Evolutionary conservation across 2,888 invertebrate genomes (phyloP), one percentile per base, ranked within the genome.

Genomic region (Ischnura elegans): DNA sequence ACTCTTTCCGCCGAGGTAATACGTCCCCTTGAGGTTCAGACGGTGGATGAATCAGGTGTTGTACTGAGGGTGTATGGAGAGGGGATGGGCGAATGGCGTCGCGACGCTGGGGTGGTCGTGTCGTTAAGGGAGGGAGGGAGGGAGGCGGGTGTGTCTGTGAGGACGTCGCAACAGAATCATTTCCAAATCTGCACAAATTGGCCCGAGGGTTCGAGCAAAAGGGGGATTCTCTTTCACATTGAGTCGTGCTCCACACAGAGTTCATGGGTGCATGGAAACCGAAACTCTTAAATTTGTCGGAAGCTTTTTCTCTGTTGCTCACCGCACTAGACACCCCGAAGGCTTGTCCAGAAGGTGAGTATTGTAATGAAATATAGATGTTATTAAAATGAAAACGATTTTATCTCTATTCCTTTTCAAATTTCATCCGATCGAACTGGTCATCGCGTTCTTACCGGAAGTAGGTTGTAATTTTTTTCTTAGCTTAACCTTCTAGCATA

Each of bases 161-260:
- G 90, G 45, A 43, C 10, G 36, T 43, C 61, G 61, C 90, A 90
- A 90, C 90, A 61, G 90, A 61, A 45, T 90, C 61, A 90, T 90
- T 90, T 90, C 90, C 90, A 25, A 87, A 25, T 87, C 87, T 19
- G 61, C 55, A 61, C 90, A 61, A 90, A 90, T 90, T 90, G 90
- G 90, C 61, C 43, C 43, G 43, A 16, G 90, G 45, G 25, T 25
- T 8, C 45, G 25, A 43, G 86, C 86, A 86, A 45, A 51, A 46
- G 86, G 86, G 86, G 46, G 86, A 86, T 90, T 90, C 61, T 90
- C 90, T 90, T 90, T 90, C 90, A 90, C 36, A 66, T 61, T 36
- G 25, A 43, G 90, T 90, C 90, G 66, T 66, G 90, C 90, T 90
- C 61, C 90, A 90, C 90, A 90, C 61, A 61, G 13, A 10, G 90